These are phyloP conservation scores for Spodoptera picta DNA, from an alignment of 2,888 invertebrate genomes.

Conservation along the genomic window DNA sequence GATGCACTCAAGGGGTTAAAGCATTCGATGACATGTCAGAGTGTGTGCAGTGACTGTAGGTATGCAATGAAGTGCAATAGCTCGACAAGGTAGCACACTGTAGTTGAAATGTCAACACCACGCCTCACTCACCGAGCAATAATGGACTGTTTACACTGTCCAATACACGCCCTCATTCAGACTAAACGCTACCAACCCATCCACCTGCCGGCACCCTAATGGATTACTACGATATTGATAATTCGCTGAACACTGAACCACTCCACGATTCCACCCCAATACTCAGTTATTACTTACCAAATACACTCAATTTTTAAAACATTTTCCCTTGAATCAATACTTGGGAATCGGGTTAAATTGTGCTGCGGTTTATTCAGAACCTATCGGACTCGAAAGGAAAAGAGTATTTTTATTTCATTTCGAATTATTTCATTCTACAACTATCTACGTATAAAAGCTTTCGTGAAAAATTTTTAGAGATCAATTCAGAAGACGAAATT, in stretches of 20 bases:
- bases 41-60: conserved; percentile 14
- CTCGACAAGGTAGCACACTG: conserved; percentile 54
- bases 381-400: conserved; percentile 21
- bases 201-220: conserved; percentile 46
- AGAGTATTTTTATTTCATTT: conserved; percentile 4
- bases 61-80: conserved; percentile 45
- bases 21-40: conserved; percentile 1
- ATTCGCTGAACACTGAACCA: conserved; percentile 30
- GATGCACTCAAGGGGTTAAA: neutral
- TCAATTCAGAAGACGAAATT: conserved; percentile 2
- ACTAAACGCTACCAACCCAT: conserved; percentile 30
- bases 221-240: conserved; percentile 47
- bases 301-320: conserved; percentile 32
- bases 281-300: conserved; percentile 29
- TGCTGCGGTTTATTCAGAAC: conserved; percentile 27
- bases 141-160: conserved; percentile 54
- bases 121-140: conserved; percentile 53
- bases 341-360: conserved; percentile 16
- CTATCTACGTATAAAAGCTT: conserved; percentile 25
- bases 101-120: conserved; percentile 64
- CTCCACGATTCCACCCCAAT: conserved; percentile 33
- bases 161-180: conserved; percentile 45
- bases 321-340: conserved; percentile 20
- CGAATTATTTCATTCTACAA: conserved; percentile 13
- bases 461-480: conserved; percentile 8